These are phyloP conservation scores for Crocodylus rhombifer DNA, from an alignment of 2,797 vertebrate species.

Conservation along the genomic window DNA sequence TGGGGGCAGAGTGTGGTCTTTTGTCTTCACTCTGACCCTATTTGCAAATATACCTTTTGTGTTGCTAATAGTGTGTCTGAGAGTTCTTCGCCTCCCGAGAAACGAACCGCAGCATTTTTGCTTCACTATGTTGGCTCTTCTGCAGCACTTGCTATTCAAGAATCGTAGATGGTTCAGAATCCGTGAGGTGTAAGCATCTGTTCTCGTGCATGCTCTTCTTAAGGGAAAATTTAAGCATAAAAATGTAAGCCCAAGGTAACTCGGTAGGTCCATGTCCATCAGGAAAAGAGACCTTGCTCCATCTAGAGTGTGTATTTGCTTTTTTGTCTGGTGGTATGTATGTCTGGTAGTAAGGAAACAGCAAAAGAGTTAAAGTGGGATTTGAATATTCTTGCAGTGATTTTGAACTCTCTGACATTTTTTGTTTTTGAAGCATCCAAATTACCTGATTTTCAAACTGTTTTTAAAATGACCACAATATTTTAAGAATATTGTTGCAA, in stretches of 20 bases:
- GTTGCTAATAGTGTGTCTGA: too few species aligned
- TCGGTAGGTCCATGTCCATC: not conserved
- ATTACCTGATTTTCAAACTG: not conserved
- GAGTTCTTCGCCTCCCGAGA: too few species aligned
- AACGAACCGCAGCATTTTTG: too few species aligned
- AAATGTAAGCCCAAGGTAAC: not conserved
- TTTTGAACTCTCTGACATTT: not conserved
- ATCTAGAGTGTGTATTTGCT: not conserved
- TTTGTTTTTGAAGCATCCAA: not conserved
- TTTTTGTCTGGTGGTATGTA: not conserved
- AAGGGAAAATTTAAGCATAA: not conserved
- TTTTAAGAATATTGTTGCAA: not conserved
- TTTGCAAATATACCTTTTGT: too few species aligned
- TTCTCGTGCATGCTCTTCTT: not conserved
- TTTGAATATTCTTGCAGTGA: not conserved
- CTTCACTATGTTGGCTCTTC: not conserved
- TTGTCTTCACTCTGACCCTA: too few species aligned
- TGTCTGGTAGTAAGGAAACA: not conserved
- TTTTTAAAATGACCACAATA: not conserved
- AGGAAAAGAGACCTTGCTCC: not conserved
- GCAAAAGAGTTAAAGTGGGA: not conserved
- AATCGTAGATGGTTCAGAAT: fast-evolving
- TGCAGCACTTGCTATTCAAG: not conserved
- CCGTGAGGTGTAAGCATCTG: not conserved
- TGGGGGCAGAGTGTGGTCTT: too few species aligned